Percentiles rank a stretch among this genome's conserved stretches.
phyloP scores from a whole-genome alignment of 1,140 invertebrate genomes.

The Augochlora pura region DNA sequence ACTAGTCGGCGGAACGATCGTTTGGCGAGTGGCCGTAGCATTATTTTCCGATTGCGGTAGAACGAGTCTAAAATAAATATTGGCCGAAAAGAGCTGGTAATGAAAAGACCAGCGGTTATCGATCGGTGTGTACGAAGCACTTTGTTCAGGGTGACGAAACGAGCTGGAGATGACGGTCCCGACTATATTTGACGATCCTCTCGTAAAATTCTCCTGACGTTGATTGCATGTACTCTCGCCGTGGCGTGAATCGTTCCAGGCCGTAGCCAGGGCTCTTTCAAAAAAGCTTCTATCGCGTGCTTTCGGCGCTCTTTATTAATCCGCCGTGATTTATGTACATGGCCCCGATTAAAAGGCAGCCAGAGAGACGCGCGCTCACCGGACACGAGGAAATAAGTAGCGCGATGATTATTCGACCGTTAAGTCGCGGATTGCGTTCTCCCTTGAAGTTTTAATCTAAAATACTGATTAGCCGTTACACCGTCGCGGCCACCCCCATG shows the following conservation, averaged over 20 bases:
- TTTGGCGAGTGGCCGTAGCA: neutral
- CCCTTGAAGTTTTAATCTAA: no score
- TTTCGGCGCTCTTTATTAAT: conserved; percentile 14
- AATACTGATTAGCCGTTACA: no score
- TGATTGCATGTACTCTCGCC: conserved; percentile 8
- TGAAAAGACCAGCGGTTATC: conserved; percentile 42
- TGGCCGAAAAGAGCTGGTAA: conserved; percentile 32
- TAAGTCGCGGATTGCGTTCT: no score
- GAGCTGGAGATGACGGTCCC: conserved; percentile 27
- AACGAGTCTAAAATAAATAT: conserved; percentile 18
- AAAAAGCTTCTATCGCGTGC: neutral
- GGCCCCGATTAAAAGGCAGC: conserved; percentile 9
- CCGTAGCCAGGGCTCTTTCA: neutral
- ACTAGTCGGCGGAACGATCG: no score
- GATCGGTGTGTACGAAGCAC: conserved; percentile 26
- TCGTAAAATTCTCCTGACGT: conserved; percentile 35
- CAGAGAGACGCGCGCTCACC: no score
- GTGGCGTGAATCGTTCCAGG: conserved; percentile 8
- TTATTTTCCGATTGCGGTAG: neutral
- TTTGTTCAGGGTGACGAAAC: conserved; percentile 32
- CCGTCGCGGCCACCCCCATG: no score
- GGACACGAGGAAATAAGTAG: no score
- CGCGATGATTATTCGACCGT: no score
- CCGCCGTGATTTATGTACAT: neutral
- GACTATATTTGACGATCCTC: conserved; percentile 24